Evolutionary conservation across 2,113 vertebrate species (phyloP).

Genomic region (Paradoxurus hermaphroditus): DNA sequence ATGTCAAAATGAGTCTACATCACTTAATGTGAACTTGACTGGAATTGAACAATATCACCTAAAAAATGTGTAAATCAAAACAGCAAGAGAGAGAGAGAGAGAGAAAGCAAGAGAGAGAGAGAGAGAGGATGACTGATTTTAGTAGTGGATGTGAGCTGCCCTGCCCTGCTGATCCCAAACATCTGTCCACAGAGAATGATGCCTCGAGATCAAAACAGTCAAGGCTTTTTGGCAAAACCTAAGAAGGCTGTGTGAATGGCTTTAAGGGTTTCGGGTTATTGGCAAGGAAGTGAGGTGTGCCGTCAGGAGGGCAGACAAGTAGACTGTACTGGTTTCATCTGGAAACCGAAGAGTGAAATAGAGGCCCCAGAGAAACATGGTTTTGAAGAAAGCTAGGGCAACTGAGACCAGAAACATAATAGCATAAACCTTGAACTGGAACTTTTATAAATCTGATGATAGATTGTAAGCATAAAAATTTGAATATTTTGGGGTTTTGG

Average conservation of each 20-base stretch:
- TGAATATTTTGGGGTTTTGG: too few relatives aligned
- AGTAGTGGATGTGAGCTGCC: background rate
- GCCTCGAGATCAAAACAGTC: accelerated
- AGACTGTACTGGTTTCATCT: background rate
- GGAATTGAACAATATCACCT: background rate
- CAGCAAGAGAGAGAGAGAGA: too few relatives aligned
- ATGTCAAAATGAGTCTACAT: background rate
- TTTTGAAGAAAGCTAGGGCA: background rate
- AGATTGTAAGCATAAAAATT: too few relatives aligned
- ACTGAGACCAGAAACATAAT: background rate
- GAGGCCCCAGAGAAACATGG: background rate
- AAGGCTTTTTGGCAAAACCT: background rate
- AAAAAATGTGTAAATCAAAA: background rate
- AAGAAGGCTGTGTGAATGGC: accelerated
- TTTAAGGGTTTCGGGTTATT: background rate
- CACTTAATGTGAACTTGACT: background rate
- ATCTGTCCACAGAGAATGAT: too few relatives aligned
- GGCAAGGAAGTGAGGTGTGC: background rate
- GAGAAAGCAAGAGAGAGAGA: background rate
- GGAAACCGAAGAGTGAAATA: background rate
- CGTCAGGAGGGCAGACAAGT: background rate
- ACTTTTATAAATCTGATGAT: background rate
- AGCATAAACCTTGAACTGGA: background rate
- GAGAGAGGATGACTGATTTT: too few relatives aligned
- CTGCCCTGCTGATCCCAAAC: background rate